Percentiles rank a stretch among this genome's conserved stretches.
Conservation (phyloP, 2,888 invertebrate species). For the Meta bourneti region DNA sequence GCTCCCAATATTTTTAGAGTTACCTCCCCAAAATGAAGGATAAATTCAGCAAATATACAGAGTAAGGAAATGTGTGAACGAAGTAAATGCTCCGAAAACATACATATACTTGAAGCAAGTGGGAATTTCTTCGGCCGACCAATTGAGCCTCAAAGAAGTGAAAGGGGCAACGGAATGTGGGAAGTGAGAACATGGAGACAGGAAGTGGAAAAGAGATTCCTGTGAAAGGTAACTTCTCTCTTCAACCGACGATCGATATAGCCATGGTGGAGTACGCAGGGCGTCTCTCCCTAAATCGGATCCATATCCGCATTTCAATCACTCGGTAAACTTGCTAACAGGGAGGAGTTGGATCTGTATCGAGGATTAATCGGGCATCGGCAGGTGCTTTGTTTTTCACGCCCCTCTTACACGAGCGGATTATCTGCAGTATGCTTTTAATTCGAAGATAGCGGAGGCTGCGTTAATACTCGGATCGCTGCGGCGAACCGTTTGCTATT, state of each 20-base stretch:
- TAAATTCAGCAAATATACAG: too few relatives aligned
- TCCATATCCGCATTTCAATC: conserved; percentile 53
- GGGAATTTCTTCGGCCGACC: too few relatives aligned
- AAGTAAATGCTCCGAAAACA: too few relatives aligned
- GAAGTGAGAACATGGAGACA: neutral
- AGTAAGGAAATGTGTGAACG: too few relatives aligned
- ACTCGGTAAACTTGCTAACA: conserved; percentile 29
- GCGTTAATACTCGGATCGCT: too few relatives aligned
- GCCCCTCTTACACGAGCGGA: neutral
- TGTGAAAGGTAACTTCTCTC: conserved; percentile 39
- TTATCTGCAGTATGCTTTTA: too few relatives aligned
- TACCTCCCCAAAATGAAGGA: too few relatives aligned
- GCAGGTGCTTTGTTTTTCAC: neutral
- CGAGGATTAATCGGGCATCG: neutral
- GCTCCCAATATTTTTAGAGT: too few relatives aligned
- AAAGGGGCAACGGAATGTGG: conserved; percentile 23
- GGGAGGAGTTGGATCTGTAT: conserved; percentile 8
- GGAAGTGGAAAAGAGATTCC: neutral
- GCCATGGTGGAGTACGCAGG: conserved; percentile 17
- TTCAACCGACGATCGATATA: conserved; percentile 48
- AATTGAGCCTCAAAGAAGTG: too few relatives aligned
- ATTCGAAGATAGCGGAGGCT: too few relatives aligned
- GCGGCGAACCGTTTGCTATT: too few relatives aligned
- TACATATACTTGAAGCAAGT: too few relatives aligned
- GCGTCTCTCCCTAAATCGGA: conserved; percentile 23